Base-by-base conservation (phyloP, 2,113 vertebrate genomes). In the Pelecanus crispus region DNA sequence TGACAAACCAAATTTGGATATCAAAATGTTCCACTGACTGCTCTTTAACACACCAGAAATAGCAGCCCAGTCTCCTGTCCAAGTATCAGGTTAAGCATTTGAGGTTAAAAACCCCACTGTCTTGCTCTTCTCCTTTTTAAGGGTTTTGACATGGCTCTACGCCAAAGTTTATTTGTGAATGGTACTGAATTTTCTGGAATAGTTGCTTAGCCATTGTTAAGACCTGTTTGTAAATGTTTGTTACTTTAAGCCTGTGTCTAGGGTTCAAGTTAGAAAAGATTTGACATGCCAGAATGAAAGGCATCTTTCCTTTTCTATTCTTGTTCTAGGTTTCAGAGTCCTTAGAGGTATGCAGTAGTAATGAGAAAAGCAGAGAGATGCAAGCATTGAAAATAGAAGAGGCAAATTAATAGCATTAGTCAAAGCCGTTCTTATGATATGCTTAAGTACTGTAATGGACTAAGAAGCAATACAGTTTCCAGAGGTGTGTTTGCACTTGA, bases 1-100 rank as follows among this genome's bases (percentile, higher is more conserved):
- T 62, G 62, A 92, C 58, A 85, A 87, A 92, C 70, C 84, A 77
- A 94, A 91, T 94, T 81, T 87, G 45, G 81, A 28, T 85, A 82
- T 89, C 58, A 86, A 56, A 87, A 94, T 66, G 34, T 92, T 94
- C 78, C 56, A 32, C 78, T 91, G 49, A 62, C 70, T 85, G 7
- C 17, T 91, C 53, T 66, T 89, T 79, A 94, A 73, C 7, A 45
- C n/a, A 87, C 12, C 56, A 90, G 45, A 92, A 95, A 89, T 17
- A 89, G 70, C 21, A 85, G 42, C 32, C 10, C 29, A 49, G 28
- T 68, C 65, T 94, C 8, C 34, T 65, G 36, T 66, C 31, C 28
- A 91, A 79, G 34, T 86, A 65, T 13, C 49, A n/a, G 7, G 40
- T 85, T 87, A 49, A 61, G n/a, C 17, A 58, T 34, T 20, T 44